phyloP scores from a whole-genome alignment of 2,888 invertebrate species.

The Microdon myrmicae region DNA sequence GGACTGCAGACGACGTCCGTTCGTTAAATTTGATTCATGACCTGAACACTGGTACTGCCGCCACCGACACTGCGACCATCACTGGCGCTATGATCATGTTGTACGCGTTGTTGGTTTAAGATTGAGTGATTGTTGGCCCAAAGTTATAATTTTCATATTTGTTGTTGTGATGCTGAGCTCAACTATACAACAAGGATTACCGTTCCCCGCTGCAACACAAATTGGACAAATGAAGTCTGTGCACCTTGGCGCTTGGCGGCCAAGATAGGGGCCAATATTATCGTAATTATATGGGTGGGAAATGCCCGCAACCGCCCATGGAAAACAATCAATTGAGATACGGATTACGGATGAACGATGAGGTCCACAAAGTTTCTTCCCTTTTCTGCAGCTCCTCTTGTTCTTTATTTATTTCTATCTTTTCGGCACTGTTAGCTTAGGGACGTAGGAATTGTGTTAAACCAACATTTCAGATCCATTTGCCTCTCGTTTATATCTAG shows the following conservation, averaged over 20 bases:
- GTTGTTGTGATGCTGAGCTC: slow-evolving; percentile 43
- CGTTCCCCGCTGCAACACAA: slow-evolving; percentile 25
- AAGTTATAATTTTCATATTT: slow-evolving; percentile 67
- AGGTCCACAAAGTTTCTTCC: slow-evolving; percentile 2
- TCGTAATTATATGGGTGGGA: slow-evolving; percentile 52
- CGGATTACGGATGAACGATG: slow-evolving; percentile 10
- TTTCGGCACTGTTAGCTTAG: not conserved
- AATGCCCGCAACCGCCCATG: slow-evolving; percentile 50
- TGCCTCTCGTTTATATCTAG: no score
- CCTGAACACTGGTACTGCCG: slow-evolving; percentile 36
- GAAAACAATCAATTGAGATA: slow-evolving; percentile 49
- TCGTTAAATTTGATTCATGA: slow-evolving; percentile 67
- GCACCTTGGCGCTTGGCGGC: slow-evolving; percentile 28
- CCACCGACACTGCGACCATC: slow-evolving; percentile 3
- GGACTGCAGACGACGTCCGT: slow-evolving; percentile 56
- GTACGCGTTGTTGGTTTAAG: slow-evolving; percentile 55
- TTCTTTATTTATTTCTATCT: slow-evolving; percentile 10
- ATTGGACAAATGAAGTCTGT: slow-evolving; percentile 57
- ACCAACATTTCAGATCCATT: no score
- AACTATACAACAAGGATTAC: not conserved
- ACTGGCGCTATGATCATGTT: slow-evolving; percentile 52
- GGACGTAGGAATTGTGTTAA: not conserved
- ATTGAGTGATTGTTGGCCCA: slow-evolving; percentile 67
- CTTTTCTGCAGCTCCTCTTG: slow-evolving; percentile 2
- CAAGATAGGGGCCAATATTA: slow-evolving; percentile 45